Conservation (phyloP, 2,113 vertebrate species). For the Tachysurus vachellii region DNA sequence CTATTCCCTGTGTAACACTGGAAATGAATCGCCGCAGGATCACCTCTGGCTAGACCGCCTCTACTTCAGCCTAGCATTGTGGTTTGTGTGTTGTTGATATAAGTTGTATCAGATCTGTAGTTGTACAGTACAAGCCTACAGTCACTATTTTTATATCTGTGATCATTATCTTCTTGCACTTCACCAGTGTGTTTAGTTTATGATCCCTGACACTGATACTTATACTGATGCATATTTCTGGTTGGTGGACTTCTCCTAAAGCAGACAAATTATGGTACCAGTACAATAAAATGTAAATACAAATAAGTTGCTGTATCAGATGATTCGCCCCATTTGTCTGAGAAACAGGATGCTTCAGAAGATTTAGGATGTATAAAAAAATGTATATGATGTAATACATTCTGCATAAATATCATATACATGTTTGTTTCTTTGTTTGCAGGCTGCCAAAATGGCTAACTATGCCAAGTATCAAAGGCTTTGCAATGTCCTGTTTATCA, state of each 20-base stretch:
- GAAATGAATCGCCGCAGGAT: background rate
- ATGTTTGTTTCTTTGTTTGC: constrained; percentile 54
- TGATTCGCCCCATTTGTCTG: background rate
- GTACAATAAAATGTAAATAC: background rate
- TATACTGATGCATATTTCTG: background rate
- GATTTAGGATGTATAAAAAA: background rate
- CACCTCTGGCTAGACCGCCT: background rate
- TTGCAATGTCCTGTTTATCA: constrained; percentile 92
- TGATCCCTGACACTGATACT: background rate
- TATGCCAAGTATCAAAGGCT: constrained; percentile 97
- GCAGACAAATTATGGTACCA: background rate
- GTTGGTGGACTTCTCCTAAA: background rate
- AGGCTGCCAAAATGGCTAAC: constrained; percentile 99
- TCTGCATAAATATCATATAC: background rate
- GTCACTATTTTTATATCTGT: background rate
- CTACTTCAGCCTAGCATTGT: background rate
- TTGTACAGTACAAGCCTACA: background rate
- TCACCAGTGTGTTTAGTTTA: background rate
- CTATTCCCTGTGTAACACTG: background rate
- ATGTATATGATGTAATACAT: background rate
- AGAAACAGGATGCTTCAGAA: background rate
- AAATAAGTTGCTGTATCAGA: background rate
- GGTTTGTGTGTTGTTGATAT: background rate
- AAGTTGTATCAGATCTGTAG: background rate
- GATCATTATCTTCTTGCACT: background rate